Conservation (phyloP, 64 coral and sea anemone species). For the Montipora sp. region DNA sequence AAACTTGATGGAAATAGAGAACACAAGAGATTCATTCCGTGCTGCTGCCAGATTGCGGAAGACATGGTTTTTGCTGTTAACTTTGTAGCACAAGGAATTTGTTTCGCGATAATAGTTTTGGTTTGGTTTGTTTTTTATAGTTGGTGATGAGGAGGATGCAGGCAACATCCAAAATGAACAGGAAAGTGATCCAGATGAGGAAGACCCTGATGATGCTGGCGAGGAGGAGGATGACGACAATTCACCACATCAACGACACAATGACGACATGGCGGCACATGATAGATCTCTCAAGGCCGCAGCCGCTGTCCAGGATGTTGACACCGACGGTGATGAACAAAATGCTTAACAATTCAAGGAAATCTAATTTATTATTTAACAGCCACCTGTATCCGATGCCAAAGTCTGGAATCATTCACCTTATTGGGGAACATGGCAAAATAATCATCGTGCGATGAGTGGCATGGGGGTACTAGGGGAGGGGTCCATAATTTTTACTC, state of each 20-base stretch:
- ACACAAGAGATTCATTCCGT: too few species aligned
- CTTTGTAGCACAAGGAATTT: too few species aligned
- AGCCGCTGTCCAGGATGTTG: background rate
- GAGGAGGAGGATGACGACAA: background rate
- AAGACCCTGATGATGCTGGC: constrained; percentile 32
- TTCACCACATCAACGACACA: background rate
- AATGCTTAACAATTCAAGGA: background rate
- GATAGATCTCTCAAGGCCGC: background rate
- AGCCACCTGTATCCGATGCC: background rate
- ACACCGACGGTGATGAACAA: background rate
- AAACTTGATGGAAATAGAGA: too few species aligned
- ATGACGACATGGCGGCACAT: background rate
- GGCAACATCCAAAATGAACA: background rate
- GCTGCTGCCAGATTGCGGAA: too few species aligned
- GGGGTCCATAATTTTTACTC: too few species aligned
- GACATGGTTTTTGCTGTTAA: too few species aligned
- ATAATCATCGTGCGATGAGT: too few species aligned
- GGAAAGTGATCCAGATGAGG: constrained; percentile 8
- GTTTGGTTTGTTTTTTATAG: background rate
- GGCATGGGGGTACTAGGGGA: too few species aligned
- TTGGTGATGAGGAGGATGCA: constrained; percentile 48
- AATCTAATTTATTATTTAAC: background rate
- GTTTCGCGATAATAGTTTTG: too few species aligned
- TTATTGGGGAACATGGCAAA: too few species aligned
- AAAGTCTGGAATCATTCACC: background rate